Evolutionary conservation across 2,888 invertebrate species (phyloP).

Genomic region (Steinernema scapterisci): DNA sequence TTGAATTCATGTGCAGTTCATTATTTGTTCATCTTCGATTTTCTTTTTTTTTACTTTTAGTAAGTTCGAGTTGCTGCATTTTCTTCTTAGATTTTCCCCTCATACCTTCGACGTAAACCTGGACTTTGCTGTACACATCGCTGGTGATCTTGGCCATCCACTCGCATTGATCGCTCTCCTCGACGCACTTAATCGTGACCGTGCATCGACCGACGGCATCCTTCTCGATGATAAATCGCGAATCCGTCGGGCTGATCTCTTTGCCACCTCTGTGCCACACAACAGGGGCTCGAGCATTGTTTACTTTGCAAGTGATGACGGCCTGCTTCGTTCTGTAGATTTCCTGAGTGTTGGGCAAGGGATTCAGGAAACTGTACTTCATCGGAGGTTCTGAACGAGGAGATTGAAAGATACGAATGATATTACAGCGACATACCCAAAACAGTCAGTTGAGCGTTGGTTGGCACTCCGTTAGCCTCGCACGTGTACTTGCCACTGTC

Average conservation of each 20-base stretch:
- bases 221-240: slow-evolving; percentile 81
- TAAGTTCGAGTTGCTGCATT: no score
- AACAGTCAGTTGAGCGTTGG: slow-evolving; percentile 88
- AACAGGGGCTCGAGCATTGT: slow-evolving; percentile 89
- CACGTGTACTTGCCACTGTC: slow-evolving; percentile 95
- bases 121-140: slow-evolving; percentile 82
- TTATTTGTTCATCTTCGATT: no score
- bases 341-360: slow-evolving; percentile 83
- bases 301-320: slow-evolving; percentile 82
- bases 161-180: slow-evolving; percentile 83
- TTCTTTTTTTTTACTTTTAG: no score
- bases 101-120: slow-evolving; percentile 79
- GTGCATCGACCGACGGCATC: slow-evolving; percentile 89
- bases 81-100: no score
- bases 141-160: slow-evolving; percentile 88
- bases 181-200: slow-evolving; percentile 81
- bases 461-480: slow-evolving; percentile 86
- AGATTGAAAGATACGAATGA: background rate
- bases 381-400: slow-evolving; percentile 82
- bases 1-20: no score
- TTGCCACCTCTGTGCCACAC: slow-evolving; percentile 85
- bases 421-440: slow-evolving; percentile 74
- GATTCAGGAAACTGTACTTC: slow-evolving; percentile 87
- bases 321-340: slow-evolving; percentile 84
- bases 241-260: slow-evolving; percentile 45